These are phyloP conservation scores for Corynorhinus townsendii DNA, from an alignment of 2,113 vertebrate species.

Conservation along the genomic window DNA sequence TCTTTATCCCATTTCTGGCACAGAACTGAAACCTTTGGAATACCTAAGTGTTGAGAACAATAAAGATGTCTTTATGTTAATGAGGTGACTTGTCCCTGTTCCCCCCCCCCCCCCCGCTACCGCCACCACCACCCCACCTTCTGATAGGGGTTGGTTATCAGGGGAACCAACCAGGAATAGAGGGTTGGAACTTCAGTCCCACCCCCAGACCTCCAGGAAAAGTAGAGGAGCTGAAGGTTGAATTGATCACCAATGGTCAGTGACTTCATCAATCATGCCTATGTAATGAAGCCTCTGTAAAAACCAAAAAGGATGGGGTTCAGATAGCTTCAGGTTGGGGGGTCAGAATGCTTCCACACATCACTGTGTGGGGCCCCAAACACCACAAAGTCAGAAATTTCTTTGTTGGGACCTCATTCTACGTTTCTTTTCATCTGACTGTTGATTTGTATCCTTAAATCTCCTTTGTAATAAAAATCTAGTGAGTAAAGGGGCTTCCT, in stretches of 20 bases:
- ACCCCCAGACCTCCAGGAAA: background rate
- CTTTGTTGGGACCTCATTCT: background rate
- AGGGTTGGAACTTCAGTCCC: background rate
- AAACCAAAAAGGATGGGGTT: background rate
- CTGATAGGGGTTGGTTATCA: background rate
- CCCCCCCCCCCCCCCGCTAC: no score
- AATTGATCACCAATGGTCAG: background rate
- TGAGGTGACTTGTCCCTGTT: background rate
- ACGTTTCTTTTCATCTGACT: background rate
- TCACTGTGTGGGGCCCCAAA: background rate
- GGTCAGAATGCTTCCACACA: fast-evolving
- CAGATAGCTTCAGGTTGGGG: no score
- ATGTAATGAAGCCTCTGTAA: background rate
- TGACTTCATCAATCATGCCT: background rate
- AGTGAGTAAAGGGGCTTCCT: background rate
- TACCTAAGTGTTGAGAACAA: background rate
- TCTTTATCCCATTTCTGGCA: background rate
- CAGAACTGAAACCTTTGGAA: background rate
- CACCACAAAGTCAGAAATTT: no score
- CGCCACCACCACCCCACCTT: no score
- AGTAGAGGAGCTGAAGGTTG: background rate
- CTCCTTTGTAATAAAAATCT: background rate
- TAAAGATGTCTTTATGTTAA: background rate
- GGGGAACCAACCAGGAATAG: background rate
- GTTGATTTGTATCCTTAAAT: background rate